These are phyloP conservation scores for Lordiphosa collinella DNA, from an alignment of 1,140 invertebrate species.

Conservation along the genomic window DNA sequence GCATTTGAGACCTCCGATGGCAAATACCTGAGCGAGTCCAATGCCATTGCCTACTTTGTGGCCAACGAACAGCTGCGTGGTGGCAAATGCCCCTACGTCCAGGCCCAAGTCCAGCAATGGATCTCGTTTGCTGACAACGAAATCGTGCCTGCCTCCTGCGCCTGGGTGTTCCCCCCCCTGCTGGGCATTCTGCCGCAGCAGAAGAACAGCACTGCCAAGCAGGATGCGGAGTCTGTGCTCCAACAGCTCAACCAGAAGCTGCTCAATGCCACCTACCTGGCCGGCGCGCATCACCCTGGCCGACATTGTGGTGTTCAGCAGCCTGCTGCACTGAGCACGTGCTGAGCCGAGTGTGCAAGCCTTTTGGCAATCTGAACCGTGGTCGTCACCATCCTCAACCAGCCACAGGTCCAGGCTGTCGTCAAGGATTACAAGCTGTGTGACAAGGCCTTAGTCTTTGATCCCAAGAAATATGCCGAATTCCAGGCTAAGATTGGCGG, in stretches of 20 bases:
- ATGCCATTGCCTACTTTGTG: conserved; percentile 97
- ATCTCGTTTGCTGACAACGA: conserved; percentile 95
- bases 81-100: conserved; percentile 84
- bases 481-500: conserved; percentile 67
- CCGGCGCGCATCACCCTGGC: conserved; percentile 96
- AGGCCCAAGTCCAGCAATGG: conserved; percentile 95
- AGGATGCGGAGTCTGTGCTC: conserved; percentile 90
- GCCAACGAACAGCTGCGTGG: conserved; percentile 92
- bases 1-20: conserved; percentile 95
- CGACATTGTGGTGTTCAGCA: conserved; percentile 95
- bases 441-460: conserved; percentile 87
- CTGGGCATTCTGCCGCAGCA: conserved; percentile 95
- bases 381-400: conserved; percentile 96
- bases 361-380: conserved; percentile 90
- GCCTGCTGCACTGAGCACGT: conserved; percentile 92
- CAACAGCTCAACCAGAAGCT: conserved; percentile 90
- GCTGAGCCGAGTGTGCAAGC: conserved; percentile 86
- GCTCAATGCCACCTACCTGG: conserved; percentile 93
- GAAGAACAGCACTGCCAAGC: conserved; percentile 92
- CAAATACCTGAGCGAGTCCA: conserved; percentile 93
- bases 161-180: conserved; percentile 97
- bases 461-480: conserved; percentile 85
- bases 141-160: conserved; percentile 93
- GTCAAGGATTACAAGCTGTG: conserved; percentile 90
- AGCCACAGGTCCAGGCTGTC: conserved; percentile 91